Conservation (phyloP, 2,113 vertebrate genomes). For the Mesitornis unicolor region DNA sequence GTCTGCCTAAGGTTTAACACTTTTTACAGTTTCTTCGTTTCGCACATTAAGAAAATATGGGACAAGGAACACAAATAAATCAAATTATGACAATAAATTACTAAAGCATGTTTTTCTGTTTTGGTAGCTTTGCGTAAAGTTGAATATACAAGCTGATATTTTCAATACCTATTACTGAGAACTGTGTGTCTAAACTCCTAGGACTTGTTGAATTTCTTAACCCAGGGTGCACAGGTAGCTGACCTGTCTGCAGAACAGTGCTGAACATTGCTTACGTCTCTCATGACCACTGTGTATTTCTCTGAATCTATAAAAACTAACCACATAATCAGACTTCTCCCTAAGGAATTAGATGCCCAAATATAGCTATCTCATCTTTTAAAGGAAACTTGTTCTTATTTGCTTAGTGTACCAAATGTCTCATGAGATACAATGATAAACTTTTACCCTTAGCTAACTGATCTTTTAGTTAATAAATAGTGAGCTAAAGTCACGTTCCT, state of each 20-base stretch:
- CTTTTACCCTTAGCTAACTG: neutral
- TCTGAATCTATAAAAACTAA: neutral
- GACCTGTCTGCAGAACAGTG: neutral
- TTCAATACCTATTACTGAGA: neutral
- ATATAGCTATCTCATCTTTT: neutral
- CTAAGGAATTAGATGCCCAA: neutral
- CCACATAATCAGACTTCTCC: neutral
- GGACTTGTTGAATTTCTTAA: neutral
- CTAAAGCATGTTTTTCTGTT: neutral
- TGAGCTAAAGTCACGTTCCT: neutral
- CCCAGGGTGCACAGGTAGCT: neutral
- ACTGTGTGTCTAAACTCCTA: neutral
- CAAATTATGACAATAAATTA: neutral
- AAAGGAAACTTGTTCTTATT: neutral
- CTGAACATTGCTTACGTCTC: neutral
- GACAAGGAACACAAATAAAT: neutral
- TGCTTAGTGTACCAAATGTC: neutral
- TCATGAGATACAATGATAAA: constrained; percentile 12
- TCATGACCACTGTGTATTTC: neutral
- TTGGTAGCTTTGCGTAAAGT: neutral
- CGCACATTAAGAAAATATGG: neutral
- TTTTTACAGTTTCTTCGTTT: constrained; percentile 33
- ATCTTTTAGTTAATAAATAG: constrained; percentile 40
- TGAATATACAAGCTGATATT: neutral
- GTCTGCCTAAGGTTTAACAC: neutral